phyloP scores from a whole-genome alignment of 2,797 vertebrate genomes.

The Neoniphon sammara region DNA sequence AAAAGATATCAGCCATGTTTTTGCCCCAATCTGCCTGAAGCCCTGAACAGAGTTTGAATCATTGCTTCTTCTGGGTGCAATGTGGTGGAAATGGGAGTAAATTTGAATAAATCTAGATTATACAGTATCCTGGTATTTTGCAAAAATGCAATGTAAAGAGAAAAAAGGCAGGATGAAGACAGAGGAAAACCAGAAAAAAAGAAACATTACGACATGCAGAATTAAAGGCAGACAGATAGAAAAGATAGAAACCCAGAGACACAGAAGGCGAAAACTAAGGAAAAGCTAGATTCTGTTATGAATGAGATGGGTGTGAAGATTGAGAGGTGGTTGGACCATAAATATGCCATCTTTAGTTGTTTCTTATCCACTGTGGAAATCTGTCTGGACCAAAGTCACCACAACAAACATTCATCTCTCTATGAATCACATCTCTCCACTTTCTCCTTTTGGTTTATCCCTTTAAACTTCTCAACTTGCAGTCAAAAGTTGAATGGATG shows the following conservation, averaged over 20 bases:
- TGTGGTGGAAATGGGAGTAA: too few species aligned
- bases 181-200: conserved; percentile 44
- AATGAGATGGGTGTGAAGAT: conserved; percentile 63
- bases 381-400: conserved; percentile 58
- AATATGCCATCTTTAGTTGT: conserved; percentile 61
- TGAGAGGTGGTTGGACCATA: conserved; percentile 68
- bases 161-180: too few species aligned
- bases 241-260: conserved; percentile 66
- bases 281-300: conserved; percentile 67
- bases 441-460: conserved; percentile 40
- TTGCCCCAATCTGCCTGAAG: conserved; percentile 5
- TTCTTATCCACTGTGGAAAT: conserved; percentile 68
- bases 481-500: conserved; percentile 20
- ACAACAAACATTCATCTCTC: conserved; percentile 60
- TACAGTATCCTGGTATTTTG: too few species aligned
- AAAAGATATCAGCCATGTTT: conserved; percentile 41
- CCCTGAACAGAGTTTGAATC: conserved; percentile 48
- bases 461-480: conserved; percentile 38
- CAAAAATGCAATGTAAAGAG: too few species aligned
- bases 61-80: not conserved
- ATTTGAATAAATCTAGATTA: too few species aligned
- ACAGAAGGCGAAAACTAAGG: conserved; percentile 30
- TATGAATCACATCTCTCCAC: conserved; percentile 58
- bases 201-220: conserved; percentile 39
- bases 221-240: conserved; percentile 44